Evolutionary conservation across 1,140 invertebrate genomes (phyloP).

Genomic region (Calliphora vicina): DNA sequence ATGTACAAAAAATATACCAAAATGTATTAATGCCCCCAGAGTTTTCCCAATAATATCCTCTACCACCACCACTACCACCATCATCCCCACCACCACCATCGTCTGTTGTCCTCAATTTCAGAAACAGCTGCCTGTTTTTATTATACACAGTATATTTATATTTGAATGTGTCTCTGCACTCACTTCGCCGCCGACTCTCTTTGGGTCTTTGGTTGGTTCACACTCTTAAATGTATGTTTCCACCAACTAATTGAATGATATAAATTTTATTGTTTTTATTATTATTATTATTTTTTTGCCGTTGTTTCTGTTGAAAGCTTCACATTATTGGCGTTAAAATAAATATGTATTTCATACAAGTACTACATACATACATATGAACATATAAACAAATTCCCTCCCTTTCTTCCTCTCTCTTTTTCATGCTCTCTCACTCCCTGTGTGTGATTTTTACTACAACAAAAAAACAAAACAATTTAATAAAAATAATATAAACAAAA

Average conservation of each 20-base stretch:
- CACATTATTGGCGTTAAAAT: conserved; percentile 26
- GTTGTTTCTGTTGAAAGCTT: conserved; percentile 16
- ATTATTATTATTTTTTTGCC: background rate
- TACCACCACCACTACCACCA: background rate
- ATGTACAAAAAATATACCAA: background rate
- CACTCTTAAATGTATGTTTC: background rate
- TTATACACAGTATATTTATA: too few relatives aligned
- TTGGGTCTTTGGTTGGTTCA: background rate
- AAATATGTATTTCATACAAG: background rate
- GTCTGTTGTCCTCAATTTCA: too few relatives aligned
- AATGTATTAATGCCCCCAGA: background rate
- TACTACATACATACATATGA: background rate
- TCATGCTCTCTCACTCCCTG: background rate
- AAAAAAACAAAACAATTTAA: too few relatives aligned
- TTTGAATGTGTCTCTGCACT: too few relatives aligned
- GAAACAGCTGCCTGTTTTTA: too few relatives aligned
- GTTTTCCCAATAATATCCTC: background rate
- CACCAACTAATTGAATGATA: background rate
- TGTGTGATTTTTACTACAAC: background rate
- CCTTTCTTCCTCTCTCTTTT: too few relatives aligned
- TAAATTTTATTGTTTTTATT: background rate
- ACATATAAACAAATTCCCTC: too few relatives aligned
- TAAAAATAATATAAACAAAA: background rate
- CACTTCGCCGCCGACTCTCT: background rate
- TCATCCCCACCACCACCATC: background rate